Evolutionary conservation across 1,140 invertebrate genomes (phyloP), one percentile per base, ranked within the genome.

Genomic region (Sycobia sp.): DNA sequence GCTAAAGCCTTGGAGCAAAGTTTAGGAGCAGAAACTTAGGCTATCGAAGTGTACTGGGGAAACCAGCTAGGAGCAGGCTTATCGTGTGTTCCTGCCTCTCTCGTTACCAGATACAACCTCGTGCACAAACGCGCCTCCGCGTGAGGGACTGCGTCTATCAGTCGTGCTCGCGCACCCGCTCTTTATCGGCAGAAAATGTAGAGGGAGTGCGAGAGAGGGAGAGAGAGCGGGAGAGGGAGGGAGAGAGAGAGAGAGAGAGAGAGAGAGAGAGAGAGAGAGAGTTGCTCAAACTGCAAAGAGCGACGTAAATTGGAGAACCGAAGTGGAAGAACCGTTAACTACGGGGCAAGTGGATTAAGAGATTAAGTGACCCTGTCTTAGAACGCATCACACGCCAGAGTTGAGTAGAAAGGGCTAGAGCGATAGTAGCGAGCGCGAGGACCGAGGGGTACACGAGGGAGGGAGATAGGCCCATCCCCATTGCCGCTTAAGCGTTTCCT

Each of bases 291-390:
- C 23, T 23, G 34, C 46, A 50, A 51, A 60, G 57, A 60, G 60
- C 59, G 18, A 53, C 65, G 65, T 69, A 71, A 71, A 71, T 71
- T 68, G 67, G 47, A 69, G 65, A 67, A 69, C 67, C 62, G 62
- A 66, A 53, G 63, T 50, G 62, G 65, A 67, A 67, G 66, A 67
- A 64, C 58, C 67, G 67, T 67, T 67, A 69, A 69, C 67, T 69
- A 66, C 64, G 67, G 62, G 51, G 64, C 62, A 57, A 71, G 63
- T 63, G 65, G 69, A 71, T 71, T 71, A 71, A 71, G 67, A 67
- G 69, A 71, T 71, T 71, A 71, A 63, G 38, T 63, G 62, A 57
- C 62, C 62, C 41, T 46, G 53, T 18, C 50, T 57, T 50, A 50
- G 38, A 63, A 50, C 46, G 62, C 46, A 49, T 56, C 43, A 39